phyloP scores from a whole-genome alignment of 2,113 vertebrate species.

The Ornithorhynchus anatinus region DNA sequence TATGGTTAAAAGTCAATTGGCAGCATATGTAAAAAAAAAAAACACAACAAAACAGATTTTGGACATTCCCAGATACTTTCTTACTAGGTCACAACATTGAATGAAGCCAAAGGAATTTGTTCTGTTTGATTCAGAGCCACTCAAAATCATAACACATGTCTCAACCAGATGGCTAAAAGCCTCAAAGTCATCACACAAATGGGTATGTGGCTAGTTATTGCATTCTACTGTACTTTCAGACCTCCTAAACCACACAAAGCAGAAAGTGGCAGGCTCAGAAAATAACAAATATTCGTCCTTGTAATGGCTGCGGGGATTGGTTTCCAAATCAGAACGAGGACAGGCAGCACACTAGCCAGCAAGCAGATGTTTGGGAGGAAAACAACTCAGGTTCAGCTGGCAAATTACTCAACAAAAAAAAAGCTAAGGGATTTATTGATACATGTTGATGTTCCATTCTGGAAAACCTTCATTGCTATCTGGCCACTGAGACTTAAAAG shows the following conservation, averaged over 20 bases:
- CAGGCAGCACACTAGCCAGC: neutral
- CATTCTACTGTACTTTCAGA: neutral
- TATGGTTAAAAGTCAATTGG: neutral
- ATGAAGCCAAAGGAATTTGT: neutral
- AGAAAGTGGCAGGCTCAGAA: neutral
- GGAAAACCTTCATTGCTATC: no score
- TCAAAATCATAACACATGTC: accelerated
- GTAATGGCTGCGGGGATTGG: no score
- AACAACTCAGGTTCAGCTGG: no score
- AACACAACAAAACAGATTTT: neutral
- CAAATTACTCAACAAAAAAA: no score
- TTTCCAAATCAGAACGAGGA: neutral
- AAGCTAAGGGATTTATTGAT: no score
- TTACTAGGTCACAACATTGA: neutral
- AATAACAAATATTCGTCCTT: neutral
- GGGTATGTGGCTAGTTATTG: neutral
- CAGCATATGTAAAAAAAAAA: neutral
- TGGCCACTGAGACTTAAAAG: no score
- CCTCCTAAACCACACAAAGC: neutral
- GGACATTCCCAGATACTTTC: neutral
- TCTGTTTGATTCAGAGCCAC: neutral
- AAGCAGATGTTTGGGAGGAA: neutral
- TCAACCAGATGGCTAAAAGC: neutral
- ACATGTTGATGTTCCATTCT: no score
- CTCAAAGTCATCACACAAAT: neutral